Percentiles rank a stretch among this genome's conserved stretches.
Evolutionary conservation across 2,113 vertebrate species (phyloP).

Genomic region (Antennarius striatus): DNA sequence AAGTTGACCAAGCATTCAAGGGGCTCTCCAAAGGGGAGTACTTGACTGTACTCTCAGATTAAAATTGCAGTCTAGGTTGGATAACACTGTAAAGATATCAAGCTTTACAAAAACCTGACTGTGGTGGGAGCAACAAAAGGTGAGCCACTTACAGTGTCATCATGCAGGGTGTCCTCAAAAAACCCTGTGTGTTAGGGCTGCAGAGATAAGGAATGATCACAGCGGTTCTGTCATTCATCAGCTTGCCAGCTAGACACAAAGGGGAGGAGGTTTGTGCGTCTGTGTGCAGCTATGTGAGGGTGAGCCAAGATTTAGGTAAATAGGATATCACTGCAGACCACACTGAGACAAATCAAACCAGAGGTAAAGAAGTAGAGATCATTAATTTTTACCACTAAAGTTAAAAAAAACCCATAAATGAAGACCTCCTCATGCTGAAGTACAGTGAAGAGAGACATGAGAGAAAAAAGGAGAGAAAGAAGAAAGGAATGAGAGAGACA

Average conservation of each 20-base stretch:
- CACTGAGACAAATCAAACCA: conserved; percentile 9
- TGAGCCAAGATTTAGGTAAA: conserved; percentile 57
- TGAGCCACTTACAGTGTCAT: conserved; percentile 17
- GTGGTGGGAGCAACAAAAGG: conserved; percentile 13
- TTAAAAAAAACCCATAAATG: background rate
- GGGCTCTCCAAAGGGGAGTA: conserved; percentile 14
- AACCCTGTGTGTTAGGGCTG: conserved; percentile 44
- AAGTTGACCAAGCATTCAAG: conserved; percentile 11
- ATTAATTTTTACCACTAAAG: conserved; percentile 20
- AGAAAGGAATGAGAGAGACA: conserved; percentile 51
- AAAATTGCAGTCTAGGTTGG: conserved; percentile 47
- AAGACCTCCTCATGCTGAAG: background rate
- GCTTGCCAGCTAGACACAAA: conserved; percentile 69
- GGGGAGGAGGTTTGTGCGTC: conserved; percentile 25
- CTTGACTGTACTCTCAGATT: conserved; percentile 41
- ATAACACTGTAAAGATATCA: conserved; percentile 25
- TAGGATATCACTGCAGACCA: conserved; percentile 43
- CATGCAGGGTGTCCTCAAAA: conserved; percentile 27
- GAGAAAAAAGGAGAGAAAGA: conserved; percentile 19
- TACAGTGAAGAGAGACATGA: background rate
- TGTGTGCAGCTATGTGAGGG: conserved; percentile 33
- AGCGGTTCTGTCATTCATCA: conserved; percentile 65
- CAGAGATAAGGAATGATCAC: conserved; percentile 60
- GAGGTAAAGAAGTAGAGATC: background rate
- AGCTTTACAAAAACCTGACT: conserved; percentile 10